A percentile compares a stretch with the other conserved stretches of the same genome.
Conservation (phyloP, 2,113 vertebrate species). For the Prolemur simus region DNA sequence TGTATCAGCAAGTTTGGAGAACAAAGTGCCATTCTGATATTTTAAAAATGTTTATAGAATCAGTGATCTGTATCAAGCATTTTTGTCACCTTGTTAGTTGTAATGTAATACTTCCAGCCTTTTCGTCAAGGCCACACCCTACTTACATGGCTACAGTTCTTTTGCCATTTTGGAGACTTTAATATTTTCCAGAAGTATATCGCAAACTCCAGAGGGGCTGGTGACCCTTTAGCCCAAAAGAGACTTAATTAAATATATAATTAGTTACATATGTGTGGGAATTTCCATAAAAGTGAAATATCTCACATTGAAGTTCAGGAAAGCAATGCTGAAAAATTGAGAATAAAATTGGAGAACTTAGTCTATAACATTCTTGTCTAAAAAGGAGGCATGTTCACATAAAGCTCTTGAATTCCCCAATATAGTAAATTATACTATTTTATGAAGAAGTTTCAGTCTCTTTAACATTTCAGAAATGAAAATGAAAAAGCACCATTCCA, state of each 20-base stretch:
- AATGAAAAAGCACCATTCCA: background rate
- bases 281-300: conserved; percentile 46
- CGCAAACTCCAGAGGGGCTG: background rate
- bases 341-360: background rate
- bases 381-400: background rate
- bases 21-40: background rate
- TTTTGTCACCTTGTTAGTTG: background rate
- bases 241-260: background rate
- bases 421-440: background rate
- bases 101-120: background rate
- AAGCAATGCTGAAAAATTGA: background rate
- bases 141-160: background rate
- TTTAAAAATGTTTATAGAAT: background rate
- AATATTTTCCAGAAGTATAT: background rate
- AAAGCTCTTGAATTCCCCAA: background rate
- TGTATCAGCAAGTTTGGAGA: conserved; percentile 49
- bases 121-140: background rate
- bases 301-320: background rate
- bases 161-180: background rate
- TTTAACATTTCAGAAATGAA: background rate
- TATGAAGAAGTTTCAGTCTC: background rate
- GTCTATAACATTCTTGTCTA: background rate
- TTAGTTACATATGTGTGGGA: background rate
- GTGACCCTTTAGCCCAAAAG: background rate
- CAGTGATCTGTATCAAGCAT: background rate